A percentile compares a stretch with the other conserved stretches of the same genome.
Conservation (phyloP, 2,888 invertebrate genomes). For the Belgica antarctica region DNA sequence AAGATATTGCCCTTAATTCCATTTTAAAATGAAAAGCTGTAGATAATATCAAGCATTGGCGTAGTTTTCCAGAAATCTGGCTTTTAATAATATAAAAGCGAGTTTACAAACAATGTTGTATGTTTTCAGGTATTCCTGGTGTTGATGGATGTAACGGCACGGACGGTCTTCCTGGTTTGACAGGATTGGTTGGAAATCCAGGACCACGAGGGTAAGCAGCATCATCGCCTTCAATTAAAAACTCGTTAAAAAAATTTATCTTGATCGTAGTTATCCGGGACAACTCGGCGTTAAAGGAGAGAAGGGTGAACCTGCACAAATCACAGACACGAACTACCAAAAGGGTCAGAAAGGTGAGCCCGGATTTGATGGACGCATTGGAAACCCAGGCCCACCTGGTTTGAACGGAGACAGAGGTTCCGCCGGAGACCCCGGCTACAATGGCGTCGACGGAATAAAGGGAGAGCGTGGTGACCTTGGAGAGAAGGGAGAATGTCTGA, state of each 20-base stretch:
- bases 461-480: constrained; percentile 71
- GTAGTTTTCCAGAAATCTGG: too few relatives aligned
- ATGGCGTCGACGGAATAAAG: constrained; percentile 69
- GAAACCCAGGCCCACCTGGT: constrained; percentile 57
- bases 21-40: too few relatives aligned
- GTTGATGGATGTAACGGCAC: constrained; percentile 95
- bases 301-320: constrained; percentile 74
- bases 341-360: constrained; percentile 72
- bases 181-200: constrained; percentile 47
- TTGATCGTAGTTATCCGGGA: constrained; percentile 47
- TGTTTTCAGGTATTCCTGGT: constrained; percentile 76
- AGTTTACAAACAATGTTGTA: too few relatives aligned
- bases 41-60: too few relatives aligned
- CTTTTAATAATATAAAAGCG: too few relatives aligned
- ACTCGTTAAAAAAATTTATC: background rate
- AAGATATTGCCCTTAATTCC: too few relatives aligned
- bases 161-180: constrained; percentile 75
- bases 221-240: background rate
- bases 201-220: constrained; percentile 35
- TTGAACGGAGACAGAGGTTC: constrained; percentile 68
- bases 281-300: constrained; percentile 59
- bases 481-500: constrained; percentile 63
- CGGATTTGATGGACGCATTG: constrained; percentile 53
- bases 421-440: constrained; percentile 67
- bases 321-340: constrained; percentile 56